Base-by-base conservation (phyloP, 2,113 vertebrate genomes). In the Xiphophorus couchianus region DNA sequence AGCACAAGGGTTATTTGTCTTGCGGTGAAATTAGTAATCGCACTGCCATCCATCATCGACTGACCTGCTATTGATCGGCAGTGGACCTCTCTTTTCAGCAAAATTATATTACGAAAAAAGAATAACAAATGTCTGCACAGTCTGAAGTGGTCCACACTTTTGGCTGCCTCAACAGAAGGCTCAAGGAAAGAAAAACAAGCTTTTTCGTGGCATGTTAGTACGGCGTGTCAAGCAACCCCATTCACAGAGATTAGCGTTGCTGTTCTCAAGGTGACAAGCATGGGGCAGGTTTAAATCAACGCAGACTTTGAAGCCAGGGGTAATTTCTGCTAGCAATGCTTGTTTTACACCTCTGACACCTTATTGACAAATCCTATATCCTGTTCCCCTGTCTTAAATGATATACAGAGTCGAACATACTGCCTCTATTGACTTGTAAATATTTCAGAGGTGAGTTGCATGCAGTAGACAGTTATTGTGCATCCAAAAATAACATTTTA, bases 11-110 rank as follows among this genome's bases (percentile, higher is more conserved):
- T 93, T 91, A 94, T 94, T 92, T 93, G 89, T 93, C 94, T 94
- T 71, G 62, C 80, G 65, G 87, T 91, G 90, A 94, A 95, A 95
- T 95, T 94, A 94, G 93, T 90, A 93, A 93, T 92, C 85, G 80
- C 70, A 35, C 87, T 71, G 60, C 93, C 93, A 94, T 94, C 93
- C 92, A 94, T 95, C 94, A 95, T 82, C 78, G 89, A 78, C 87
- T 93, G 92, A 88, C 93, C 92, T 84, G 87, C 66, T 88, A 94
- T 94, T 86, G 93, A 95, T 95, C 82, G 82, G 82, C 51, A 27
- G 81, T 78, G 84, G 83, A 89, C 90, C 78, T 92, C 90, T 92
- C 86, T 92, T 91, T 93, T 94, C 90, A 91, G 93, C 91, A 93
- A 90, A 93, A 93, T 94, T 90, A 93, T 93, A 90, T 92, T 86